Conservation (phyloP, 2,797 vertebrate genomes). For the Rhynchotus rufescens region DNA sequence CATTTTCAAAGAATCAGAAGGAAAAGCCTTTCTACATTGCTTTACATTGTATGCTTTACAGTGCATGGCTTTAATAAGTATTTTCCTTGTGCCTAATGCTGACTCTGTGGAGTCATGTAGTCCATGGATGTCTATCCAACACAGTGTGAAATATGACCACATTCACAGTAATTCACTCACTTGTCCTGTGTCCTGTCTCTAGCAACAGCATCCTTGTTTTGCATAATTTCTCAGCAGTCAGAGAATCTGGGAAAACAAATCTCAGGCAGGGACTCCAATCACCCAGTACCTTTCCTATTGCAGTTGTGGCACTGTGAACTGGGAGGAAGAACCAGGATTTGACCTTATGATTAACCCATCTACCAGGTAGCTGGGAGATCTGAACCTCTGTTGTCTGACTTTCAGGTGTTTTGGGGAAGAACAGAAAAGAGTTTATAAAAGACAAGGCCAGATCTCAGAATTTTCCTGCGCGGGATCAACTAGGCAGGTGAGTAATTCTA, state of each 20-base stretch:
- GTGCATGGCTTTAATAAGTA: background rate
- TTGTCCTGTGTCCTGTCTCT: background rate
- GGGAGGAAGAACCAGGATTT: background rate
- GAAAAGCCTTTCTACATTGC: fast-evolving
- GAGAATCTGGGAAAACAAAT: background rate
- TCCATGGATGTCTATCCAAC: background rate
- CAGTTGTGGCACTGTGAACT: background rate
- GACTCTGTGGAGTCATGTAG: background rate
- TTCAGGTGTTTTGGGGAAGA: background rate
- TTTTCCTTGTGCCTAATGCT: background rate
- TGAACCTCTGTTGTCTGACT: background rate
- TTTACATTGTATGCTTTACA: background rate
- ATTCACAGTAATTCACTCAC: background rate
- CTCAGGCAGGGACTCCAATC: background rate
- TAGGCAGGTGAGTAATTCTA: background rate
- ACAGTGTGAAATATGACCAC: background rate
- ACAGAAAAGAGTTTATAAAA: background rate
- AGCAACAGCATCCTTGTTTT: background rate
- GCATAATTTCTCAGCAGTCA: background rate
- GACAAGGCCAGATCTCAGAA: background rate
- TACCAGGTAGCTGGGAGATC: background rate
- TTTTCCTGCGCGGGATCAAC: background rate
- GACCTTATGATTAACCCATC: background rate
- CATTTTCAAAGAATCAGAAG: background rate
- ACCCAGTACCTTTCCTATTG: background rate